Base-by-base conservation (phyloP, 1,140 invertebrate species). In the Formica exsecta region DNA sequence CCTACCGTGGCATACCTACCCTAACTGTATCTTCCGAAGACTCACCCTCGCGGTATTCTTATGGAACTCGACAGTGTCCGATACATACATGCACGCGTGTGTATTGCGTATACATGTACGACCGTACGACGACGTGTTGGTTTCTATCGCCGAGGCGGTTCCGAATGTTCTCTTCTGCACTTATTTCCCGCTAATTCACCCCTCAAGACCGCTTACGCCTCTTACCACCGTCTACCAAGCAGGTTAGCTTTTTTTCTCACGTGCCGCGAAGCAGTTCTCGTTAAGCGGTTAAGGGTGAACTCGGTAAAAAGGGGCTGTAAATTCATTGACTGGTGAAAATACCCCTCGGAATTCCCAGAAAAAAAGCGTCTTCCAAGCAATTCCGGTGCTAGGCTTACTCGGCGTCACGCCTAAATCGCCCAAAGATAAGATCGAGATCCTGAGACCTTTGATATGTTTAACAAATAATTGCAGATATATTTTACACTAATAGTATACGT, bases 261-360 rank as follows among this genome's bases (percentile, higher is more conserved):
- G 93, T 94, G 93, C 93, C 92, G 92, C 91, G 90, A 94, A 93
- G 92, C 92, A 92, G 93, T 94, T 93, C 92, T 93, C 92, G 93
- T 94, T 94, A 94, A 94, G 92, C 92, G 91, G 88, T 89, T 90
- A 91, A 92, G 92, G 91, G 93, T 90, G 86, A 90, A 87, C 90
- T 91, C 87, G 90, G 90, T 92, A 92, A 93, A 93, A 90, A 92
- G 90, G 91, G 93, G 93, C 89, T 94, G 94, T 94, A 95, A 95
- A 95, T 95, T 95, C 94, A 95, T 95, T 95, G 93, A 95, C 93
- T 92, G 93, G 92, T 92, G 93, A 94, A 95, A 95, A 94, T 93
- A 92, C 93, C 84, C 91, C 89, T 62, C 77, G 88, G 88, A 89
- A 89, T 89, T 89, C 88, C 84, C 54, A 86, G 88, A 89, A 51